Evolutionary conservation across 2,113 vertebrate genomes (phyloP), one percentile per base, ranked within the genome.

Genomic region (Oryzias curvinotus): DNA sequence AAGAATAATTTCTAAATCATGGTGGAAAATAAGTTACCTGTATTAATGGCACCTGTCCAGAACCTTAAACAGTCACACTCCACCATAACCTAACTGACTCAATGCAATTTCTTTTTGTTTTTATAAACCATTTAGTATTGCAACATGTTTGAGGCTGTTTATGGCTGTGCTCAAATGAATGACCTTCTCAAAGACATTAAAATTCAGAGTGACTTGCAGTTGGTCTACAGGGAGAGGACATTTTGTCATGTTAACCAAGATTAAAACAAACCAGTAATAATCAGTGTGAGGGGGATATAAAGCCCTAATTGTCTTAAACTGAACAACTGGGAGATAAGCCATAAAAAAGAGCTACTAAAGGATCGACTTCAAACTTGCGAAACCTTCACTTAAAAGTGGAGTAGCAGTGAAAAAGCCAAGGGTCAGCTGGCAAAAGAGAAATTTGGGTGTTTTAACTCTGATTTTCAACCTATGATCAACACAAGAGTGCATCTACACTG

Each of bases 101-200:
- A 36, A 36, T 2, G 12, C 36, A 36, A 36, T 1, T 36, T 10
- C 7, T 2, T 36, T 7, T 36, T 36, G 30, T 10, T 36, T 36
- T 36, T 36, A 8, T 8, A 36, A 36, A 36, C 30, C 2, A 23
- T 8, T 7, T 36, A 36, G 7, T 8, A 36, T 36, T 36, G 36
- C 36, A 36, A 36, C 36, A 36, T 36, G 36, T 36, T 36, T 36
- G 36, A 62, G 30, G 47, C 30, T 75, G 46, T 63, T 18, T 56
- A 43, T 54, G 26, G 36, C 5, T 53, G 15, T 47, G 42, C 17
- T 21, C 57, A 43, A 60, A 48, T 36, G 16, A 64, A 28, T 67
- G 59, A 64, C 71, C 67, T 75, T 71, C 16, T 66, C 5, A 51
- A 15, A 28, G 12, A 49, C 45, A 30, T 57, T 61, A 19, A 53